Evolutionary conservation across 2,113 vertebrate species (phyloP).

Genomic region (Etia nguti): DNA sequence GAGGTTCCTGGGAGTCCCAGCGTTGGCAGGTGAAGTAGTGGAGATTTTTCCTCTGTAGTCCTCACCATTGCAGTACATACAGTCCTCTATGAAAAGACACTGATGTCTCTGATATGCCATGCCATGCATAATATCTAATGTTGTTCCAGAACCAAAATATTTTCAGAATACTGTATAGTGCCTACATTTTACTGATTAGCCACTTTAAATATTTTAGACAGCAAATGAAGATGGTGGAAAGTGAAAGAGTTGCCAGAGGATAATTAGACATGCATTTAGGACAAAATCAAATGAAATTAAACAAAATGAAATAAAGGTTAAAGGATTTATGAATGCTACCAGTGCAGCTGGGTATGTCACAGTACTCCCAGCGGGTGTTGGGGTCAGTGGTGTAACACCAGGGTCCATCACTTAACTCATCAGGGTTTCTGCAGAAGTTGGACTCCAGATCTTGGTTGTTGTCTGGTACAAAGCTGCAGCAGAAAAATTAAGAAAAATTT

Average conservation of each 20-base stretch:
- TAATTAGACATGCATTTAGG: not conserved
- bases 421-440: slow-evolving; percentile 78
- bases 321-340: slow-evolving; percentile 29
- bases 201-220: not conserved
- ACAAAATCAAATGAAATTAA: not conserved
- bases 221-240: not conserved
- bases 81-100: slow-evolving; percentile 69
- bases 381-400: slow-evolving; percentile 77
- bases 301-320: not conserved
- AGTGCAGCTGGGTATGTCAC: slow-evolving; percentile 61
- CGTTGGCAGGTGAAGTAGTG: slow-evolving; percentile 72
- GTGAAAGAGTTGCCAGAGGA: not conserved
- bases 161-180: not conserved
- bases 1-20: slow-evolving; percentile 85
- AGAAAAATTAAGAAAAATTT: not conserved
- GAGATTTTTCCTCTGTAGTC: slow-evolving; percentile 83
- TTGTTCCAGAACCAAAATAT: not conserved
- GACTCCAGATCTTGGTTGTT: slow-evolving; percentile 66
- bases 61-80: slow-evolving; percentile 89
- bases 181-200: not conserved
- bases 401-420: slow-evolving; percentile 60
- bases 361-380: slow-evolving; percentile 70
- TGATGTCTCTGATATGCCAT: not conserved
- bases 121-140: not conserved
- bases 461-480: slow-evolving; percentile 49